These are phyloP conservation scores for Drosophila tanythrix DNA, from an alignment of 2,888 invertebrate species.

Conservation along the genomic window DNA sequence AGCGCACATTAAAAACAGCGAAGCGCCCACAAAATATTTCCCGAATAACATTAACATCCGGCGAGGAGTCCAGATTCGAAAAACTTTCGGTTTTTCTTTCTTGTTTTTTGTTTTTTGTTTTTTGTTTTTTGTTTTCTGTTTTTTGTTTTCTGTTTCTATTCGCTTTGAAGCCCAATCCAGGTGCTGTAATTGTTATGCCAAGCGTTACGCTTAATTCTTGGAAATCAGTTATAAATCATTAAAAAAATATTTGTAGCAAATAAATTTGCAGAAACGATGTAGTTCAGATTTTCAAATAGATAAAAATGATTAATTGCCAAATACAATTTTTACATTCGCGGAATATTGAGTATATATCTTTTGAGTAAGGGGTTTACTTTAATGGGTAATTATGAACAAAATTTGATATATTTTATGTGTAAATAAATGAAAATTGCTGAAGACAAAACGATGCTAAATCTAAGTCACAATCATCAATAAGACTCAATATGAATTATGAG, in stretches of 20 bases:
- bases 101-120: background rate
- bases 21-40: slow-evolving; percentile 61
- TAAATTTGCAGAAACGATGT: background rate
- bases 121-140: no score
- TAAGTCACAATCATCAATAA: background rate
- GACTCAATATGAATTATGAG: background rate
- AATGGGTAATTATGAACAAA: background rate
- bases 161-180: slow-evolving; percentile 38
- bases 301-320: slow-evolving; percentile 6
- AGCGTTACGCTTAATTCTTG: slow-evolving; percentile 4
- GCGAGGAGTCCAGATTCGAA: slow-evolving; percentile 16
- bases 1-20: slow-evolving; percentile 74
- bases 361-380: background rate
- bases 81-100: slow-evolving; percentile 1
- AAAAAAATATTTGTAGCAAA: background rate
- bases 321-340: background rate
- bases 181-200: slow-evolving; percentile 27
- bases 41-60: slow-evolving; percentile 62
- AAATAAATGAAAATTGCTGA: background rate
- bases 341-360: background rate
- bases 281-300: background rate
- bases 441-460: background rate
- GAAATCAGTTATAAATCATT: slow-evolving; percentile 1
- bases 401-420: background rate
- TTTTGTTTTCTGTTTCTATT: slow-evolving; percentile 6